Conservation (phyloP, 2,113 vertebrate species). For the Panthera leo region DNA sequence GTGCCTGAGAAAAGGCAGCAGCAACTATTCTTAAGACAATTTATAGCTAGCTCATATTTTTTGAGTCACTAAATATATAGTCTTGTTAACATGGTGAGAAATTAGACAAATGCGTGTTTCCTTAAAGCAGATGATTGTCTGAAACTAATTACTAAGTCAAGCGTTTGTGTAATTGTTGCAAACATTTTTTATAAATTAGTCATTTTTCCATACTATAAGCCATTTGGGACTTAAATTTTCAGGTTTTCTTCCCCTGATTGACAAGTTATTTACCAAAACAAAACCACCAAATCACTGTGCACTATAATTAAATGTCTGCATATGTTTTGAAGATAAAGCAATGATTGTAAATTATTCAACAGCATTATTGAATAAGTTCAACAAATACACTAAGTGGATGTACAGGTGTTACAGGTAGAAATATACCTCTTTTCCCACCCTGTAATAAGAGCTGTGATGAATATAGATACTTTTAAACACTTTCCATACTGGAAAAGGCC, state of each 20-base stretch:
- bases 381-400: neutral
- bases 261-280: slow-evolving; percentile 45
- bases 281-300: neutral
- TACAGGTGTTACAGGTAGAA: neutral
- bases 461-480: neutral
- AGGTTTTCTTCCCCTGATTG: neutral
- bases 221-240: slow-evolving; percentile 31
- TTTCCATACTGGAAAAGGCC: neutral
- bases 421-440: neutral
- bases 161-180: neutral
- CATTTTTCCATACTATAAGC: slow-evolving; percentile 31
- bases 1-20: slow-evolving; percentile 17
- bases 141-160: slow-evolving; percentile 52
- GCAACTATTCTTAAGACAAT: neutral
- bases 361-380: slow-evolving; percentile 36
- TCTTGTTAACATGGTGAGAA: slow-evolving; percentile 13
- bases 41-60: neutral
- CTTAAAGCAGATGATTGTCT: slow-evolving; percentile 24
- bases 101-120: slow-evolving; percentile 37
- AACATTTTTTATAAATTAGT: slow-evolving; percentile 39
- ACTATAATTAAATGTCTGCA: slow-evolving; percentile 20
- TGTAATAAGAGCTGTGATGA: neutral
- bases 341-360: slow-evolving; percentile 14
- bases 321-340: slow-evolving; percentile 41
- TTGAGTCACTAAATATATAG: slow-evolving; percentile 8